These are phyloP conservation scores for Athene noctua DNA, from an alignment of 2,113 vertebrate genomes.

Conservation along the genomic window DNA sequence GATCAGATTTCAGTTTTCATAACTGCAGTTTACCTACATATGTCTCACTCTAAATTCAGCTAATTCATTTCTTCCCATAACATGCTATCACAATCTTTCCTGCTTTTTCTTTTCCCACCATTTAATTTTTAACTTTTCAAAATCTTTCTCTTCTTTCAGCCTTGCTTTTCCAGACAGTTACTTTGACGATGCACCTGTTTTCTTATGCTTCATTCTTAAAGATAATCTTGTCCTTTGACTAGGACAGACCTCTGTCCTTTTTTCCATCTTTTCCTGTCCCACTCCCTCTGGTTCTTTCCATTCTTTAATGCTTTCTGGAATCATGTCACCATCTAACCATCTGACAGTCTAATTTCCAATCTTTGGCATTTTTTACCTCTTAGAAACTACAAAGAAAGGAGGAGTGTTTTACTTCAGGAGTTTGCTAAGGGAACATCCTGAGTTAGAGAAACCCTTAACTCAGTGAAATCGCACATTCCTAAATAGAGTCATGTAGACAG, in stretches of 20 bases:
- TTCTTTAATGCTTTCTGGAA: not conserved
- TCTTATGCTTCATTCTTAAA: not conserved
- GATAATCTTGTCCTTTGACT: not conserved
- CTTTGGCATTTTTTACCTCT: not conserved
- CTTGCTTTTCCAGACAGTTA: accelerated
- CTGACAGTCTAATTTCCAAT: not conserved
- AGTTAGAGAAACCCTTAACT: not conserved
- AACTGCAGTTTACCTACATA: not conserved
- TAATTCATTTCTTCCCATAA: not conserved
- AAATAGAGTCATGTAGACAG: not conserved
- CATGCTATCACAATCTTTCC: not conserved
- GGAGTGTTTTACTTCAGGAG: not conserved
- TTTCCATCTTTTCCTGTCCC: not conserved
- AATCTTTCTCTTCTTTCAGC: not conserved
- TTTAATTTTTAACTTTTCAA: not conserved
- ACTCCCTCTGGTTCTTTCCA: not conserved
- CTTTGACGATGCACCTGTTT: not conserved
- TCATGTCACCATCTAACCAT: not conserved
- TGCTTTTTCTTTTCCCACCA: not conserved
- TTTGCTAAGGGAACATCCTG: not conserved
- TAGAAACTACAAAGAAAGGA: not conserved
- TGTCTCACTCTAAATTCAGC: not conserved
- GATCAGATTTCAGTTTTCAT: not conserved
- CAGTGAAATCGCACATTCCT: not conserved
- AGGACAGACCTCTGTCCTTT: not conserved